Conservation (phyloP, 2,113 vertebrate species). For the Rhinolophus ferrumequinum region DNA sequence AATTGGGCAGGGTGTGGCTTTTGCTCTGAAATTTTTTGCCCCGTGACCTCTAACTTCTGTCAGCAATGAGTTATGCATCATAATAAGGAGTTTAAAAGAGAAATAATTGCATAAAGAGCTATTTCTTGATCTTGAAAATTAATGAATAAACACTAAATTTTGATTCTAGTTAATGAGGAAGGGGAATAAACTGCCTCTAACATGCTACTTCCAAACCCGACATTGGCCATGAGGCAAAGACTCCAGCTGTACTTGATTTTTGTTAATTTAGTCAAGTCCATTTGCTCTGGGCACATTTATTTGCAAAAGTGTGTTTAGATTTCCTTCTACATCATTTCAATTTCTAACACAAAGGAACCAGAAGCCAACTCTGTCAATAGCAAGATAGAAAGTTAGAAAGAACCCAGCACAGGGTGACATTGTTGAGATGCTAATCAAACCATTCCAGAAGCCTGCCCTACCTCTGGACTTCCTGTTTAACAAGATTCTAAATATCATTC, state of each 20-base stretch:
- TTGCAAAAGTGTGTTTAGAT: not conserved
- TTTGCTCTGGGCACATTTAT: not conserved
- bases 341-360: not conserved
- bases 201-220: not conserved
- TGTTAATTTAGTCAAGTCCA: not conserved
- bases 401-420: not conserved
- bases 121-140: constrained; percentile 42
- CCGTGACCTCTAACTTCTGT: constrained; percentile 47
- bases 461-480: not conserved
- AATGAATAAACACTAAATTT: constrained; percentile 15
- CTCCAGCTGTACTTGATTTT: not conserved
- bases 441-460: not conserved
- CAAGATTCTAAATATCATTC: not conserved
- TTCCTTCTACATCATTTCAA: not conserved
- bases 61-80: not conserved
- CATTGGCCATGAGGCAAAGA: not conserved
- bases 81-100: not conserved
- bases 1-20: constrained; percentile 37
- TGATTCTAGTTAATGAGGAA: not conserved
- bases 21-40: constrained; percentile 47
- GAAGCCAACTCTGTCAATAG: not conserved
- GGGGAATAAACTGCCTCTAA: not conserved
- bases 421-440: not conserved
- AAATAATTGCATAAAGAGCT: not conserved
- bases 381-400: not conserved